phyloP scores from a whole-genome alignment of 2,113 vertebrate species.

The Gymnorhina tibicen region DNA sequence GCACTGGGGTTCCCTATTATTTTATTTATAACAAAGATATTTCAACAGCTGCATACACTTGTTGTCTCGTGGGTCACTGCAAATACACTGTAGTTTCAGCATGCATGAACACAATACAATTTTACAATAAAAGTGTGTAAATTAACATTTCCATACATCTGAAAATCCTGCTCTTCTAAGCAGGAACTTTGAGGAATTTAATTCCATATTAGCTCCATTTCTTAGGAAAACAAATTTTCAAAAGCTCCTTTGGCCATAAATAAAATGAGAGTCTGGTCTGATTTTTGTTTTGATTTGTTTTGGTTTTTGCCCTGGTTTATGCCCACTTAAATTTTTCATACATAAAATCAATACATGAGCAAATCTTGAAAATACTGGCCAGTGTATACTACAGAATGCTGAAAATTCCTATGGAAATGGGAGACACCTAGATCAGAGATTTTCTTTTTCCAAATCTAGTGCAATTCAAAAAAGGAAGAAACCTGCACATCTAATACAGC shows the following conservation, averaged over 20 bases:
- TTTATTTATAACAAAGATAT: constrained; percentile 12
- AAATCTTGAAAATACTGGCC: constrained; percentile 3
- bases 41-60: constrained; percentile 38
- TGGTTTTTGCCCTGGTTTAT: not conserved
- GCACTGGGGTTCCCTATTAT: not conserved
- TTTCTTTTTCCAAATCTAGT: not conserved
- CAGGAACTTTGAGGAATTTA: not conserved
- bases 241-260: not conserved
- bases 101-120: not conserved
- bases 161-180: not conserved
- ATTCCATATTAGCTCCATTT: not conserved
- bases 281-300: not conserved
- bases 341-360: constrained; percentile 2
- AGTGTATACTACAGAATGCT: not conserved
- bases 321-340: constrained; percentile 1
- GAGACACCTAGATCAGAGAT: not conserved
- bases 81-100: constrained; percentile 15
- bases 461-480: not conserved
- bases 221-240: not conserved
- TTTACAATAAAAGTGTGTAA: constrained; percentile 36
- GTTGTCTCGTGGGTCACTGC: not conserved
- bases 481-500: not conserved
- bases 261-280: not conserved
- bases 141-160: not conserved
- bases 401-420: not conserved